Base-by-base conservation (phyloP, 2,888 invertebrate species). In the Eupithecia subumbrata region DNA sequence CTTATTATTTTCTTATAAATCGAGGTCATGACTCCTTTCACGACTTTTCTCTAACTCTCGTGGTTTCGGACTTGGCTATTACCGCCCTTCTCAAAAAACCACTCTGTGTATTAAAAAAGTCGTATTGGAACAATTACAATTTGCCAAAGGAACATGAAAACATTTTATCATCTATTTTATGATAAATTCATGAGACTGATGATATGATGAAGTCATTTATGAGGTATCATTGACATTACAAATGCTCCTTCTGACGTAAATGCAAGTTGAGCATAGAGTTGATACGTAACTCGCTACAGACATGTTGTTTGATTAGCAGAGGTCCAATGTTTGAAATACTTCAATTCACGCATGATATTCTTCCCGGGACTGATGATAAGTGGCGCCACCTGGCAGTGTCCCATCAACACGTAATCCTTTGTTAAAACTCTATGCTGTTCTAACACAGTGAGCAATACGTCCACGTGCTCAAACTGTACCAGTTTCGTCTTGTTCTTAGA, bases 381-480 rank as follows among this genome's bases (percentile, higher is more conserved):
- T 0, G 89, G 84, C 9, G 82, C 74, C 2, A 92, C 80, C 81
- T 94, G 93, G 73, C 94, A 93, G 18, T 89, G 86, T 0, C 89
- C 93, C 30, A 84, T 87, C 22, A 94, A 7, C 0, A 71, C 79
- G 64, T 90, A 94, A 73, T 91, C 84, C 0, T 83, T 79, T 1
- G 68, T 78, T 14, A 93, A 77, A 7, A 92, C 86, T 60, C 25
- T 60, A 0, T 82, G 76, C 22, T 86, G 79, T 11, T 91, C 87
- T 2, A 94, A 80, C 40, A 83, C 83, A 2, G 89, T 78, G 3
- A 94, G 79, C 1, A 94, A 80, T 0, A 86, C 76, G 7, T 85
- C 87, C 0, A 93, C 78, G 63, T 93, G 84, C 12, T 89, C 84
- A 25, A 92, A 87, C 76, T 94, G 94, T 0, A 34, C 78, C 8